Evolutionary conservation across 2,113 vertebrate genomes (phyloP).

Genomic region (Hypomesus transpacificus): DNA sequence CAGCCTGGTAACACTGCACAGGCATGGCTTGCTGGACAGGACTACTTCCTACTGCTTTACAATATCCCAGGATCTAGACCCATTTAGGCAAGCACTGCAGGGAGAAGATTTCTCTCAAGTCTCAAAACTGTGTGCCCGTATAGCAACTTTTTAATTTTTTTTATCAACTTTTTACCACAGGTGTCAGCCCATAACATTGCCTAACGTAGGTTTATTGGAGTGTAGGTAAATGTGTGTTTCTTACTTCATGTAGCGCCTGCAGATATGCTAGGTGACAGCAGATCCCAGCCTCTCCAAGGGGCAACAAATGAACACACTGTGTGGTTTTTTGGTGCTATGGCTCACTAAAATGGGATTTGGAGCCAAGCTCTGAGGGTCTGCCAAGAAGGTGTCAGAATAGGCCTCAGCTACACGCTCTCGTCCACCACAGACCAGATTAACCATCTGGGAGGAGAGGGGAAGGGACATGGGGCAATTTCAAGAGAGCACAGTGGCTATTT

Average conservation of each 20-base stretch:
- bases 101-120: conserved; percentile 18
- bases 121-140: not conserved
- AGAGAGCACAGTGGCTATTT: conserved; percentile 42
- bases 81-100: conserved; percentile 8
- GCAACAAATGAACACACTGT: conserved; percentile 33
- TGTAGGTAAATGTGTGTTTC: conserved; percentile 9
- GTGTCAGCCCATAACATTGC: too few species aligned
- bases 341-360: conserved; percentile 39
- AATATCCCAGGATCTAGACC: conserved; percentile 64
- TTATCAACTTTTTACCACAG: too few species aligned
- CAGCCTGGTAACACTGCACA: conserved; percentile 81
- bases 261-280: conserved; percentile 41
- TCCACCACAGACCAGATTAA: conserved; percentile 59
- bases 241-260: conserved; percentile 25
- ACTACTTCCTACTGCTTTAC: conserved; percentile 63
- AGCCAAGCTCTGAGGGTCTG: conserved; percentile 46
- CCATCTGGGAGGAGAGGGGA: conserved; percentile 44
- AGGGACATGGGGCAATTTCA: conserved; percentile 39
- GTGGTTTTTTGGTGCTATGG: conserved; percentile 35
- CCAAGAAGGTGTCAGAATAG: conserved; percentile 59
- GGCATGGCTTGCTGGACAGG: conserved; percentile 68
- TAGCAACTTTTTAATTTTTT: too few species aligned
- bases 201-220: not conserved
- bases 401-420: conserved; percentile 42
- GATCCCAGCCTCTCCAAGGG: conserved; percentile 24